Conservation (phyloP, 1,140 invertebrate genomes). For the Eumeta japonica region DNA sequence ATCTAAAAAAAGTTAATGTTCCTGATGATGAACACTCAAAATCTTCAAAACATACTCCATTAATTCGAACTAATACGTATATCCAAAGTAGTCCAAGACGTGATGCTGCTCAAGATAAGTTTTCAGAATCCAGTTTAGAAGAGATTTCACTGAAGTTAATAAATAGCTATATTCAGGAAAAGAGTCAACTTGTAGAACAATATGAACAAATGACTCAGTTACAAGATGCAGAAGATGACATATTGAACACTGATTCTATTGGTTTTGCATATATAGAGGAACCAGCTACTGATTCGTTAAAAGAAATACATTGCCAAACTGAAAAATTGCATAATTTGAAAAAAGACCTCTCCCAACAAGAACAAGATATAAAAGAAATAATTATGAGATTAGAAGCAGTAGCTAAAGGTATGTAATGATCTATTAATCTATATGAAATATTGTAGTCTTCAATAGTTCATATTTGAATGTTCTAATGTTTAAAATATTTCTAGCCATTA, state of each 20-base stretch:
- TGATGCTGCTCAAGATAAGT: constrained; percentile 49
- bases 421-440: background rate
- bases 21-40: too few relatives aligned
- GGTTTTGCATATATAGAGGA: constrained; percentile 69
- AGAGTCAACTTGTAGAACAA: constrained; percentile 66
- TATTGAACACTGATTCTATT: constrained; percentile 60
- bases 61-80: constrained; percentile 64
- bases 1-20: constrained; percentile 53
- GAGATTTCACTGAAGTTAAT: constrained; percentile 74
- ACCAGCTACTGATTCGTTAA: constrained; percentile 59
- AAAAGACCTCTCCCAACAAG: constrained; percentile 63
- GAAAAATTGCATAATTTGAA: constrained; percentile 65
- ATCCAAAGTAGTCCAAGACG: constrained; percentile 62
- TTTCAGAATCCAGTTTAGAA: constrained; percentile 67
- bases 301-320: constrained; percentile 66
- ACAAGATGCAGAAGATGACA: constrained; percentile 54
- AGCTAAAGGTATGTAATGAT: constrained; percentile 22
- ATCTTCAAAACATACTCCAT: constrained; percentile 37
- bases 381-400: constrained; percentile 37
- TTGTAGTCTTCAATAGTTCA: too few relatives aligned
- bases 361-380: constrained; percentile 60
- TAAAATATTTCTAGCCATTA: too few relatives aligned
- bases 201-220: constrained; percentile 64
- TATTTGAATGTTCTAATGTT: too few relatives aligned
- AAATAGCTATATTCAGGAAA: constrained; percentile 66